Evolutionary conservation across 2,797 vertebrate genomes (phyloP).

Genomic region (Clarias laeviceps): DNA sequence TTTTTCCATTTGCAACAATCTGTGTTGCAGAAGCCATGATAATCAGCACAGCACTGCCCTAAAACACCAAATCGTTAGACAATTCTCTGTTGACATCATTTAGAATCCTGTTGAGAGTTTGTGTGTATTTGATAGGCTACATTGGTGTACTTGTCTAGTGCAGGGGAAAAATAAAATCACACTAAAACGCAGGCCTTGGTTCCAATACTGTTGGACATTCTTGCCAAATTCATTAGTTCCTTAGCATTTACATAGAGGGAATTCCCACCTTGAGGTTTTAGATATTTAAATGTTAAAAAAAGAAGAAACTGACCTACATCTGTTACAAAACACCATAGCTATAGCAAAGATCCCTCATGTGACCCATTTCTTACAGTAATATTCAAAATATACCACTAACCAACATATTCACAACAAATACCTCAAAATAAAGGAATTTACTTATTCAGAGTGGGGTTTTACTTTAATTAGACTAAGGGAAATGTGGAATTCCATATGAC

Average conservation of each 20-base stretch:
- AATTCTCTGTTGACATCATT: conserved; percentile 23
- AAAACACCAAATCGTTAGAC: conserved; percentile 37
- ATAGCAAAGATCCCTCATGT: not conserved
- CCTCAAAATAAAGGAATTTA: no score
- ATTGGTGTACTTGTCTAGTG: conserved; percentile 9
- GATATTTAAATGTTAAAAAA: not conserved
- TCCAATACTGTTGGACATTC: not conserved
- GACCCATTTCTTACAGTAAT: not conserved
- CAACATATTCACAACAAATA: not conserved
- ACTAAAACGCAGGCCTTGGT: not conserved
- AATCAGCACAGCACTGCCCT: conserved; percentile 72
- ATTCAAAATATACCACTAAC: not conserved
- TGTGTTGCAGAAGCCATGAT: conserved; percentile 31
- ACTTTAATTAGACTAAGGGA: no score
- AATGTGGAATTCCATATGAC: not conserved
- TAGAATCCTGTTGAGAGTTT: not conserved
- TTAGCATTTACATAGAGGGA: not conserved
- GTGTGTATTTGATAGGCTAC: conserved; percentile 4
- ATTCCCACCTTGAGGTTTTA: not conserved
- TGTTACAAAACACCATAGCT: not conserved
- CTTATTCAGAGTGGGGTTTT: not conserved
- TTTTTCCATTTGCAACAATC: not conserved
- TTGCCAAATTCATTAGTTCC: not conserved
- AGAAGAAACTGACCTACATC: not conserved
- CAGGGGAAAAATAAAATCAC: not conserved